These are phyloP conservation scores for Zaprionus lachaisei DNA, from an alignment of 1,140 invertebrate genomes.

Conservation along the genomic window DNA sequence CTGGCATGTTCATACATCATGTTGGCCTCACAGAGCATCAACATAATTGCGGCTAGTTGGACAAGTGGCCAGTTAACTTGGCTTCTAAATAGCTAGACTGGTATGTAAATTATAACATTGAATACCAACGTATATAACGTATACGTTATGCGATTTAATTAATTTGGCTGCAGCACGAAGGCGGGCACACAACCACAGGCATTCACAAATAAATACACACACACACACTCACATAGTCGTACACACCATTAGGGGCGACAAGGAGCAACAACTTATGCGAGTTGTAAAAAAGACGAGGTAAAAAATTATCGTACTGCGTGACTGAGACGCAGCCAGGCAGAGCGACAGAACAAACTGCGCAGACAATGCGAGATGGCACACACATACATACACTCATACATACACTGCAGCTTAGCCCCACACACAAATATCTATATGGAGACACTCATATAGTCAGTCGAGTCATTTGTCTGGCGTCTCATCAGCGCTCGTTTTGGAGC, in stretches of 20 bases:
- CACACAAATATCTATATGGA: constrained; percentile 9
- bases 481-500: constrained; percentile 30
- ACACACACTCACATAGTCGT: background rate
- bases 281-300: constrained; percentile 28
- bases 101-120: constrained; percentile 11
- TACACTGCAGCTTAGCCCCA: constrained; percentile 20
- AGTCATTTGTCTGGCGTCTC: constrained; percentile 77
- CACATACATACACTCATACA: constrained; percentile 4
- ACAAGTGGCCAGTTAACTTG: constrained; percentile 16
- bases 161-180: background rate
- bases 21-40: constrained; percentile 3
- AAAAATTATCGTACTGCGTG: constrained; percentile 48
- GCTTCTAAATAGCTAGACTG: constrained; percentile 1
- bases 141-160: constrained; percentile 19
- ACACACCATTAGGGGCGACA: constrained; percentile 8
- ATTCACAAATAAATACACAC: background rate
- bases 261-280: constrained; percentile 29
- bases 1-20: constrained; percentile 11
- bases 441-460: constrained; percentile 47
- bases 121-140: background rate
- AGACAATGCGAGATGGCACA: constrained; percentile 36
- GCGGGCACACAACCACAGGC: background rate
- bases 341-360: constrained; percentile 42
- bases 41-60: constrained; percentile 15
- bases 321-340: constrained; percentile 43